Evolutionary conservation across 2,797 vertebrate species (phyloP).

Genomic region (Microctenopoma stevenorrisi): DNA sequence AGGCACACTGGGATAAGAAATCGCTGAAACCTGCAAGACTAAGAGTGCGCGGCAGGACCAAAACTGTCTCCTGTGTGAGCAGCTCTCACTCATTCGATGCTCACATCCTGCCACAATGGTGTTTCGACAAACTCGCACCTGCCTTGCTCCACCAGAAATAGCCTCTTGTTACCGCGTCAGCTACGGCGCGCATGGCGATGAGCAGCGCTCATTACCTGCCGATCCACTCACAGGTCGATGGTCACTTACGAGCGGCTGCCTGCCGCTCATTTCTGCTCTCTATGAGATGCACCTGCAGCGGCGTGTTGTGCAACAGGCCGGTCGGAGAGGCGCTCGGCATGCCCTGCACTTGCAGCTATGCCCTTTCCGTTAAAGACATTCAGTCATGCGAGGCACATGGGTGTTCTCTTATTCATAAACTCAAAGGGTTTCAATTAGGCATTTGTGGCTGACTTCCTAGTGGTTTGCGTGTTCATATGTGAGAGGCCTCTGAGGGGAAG

Average conservation of each 20-base stretch:
- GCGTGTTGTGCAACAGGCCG: conserved; percentile 50
- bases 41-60: neutral
- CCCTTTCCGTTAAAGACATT: conserved; percentile 47
- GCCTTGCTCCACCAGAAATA: conserved; percentile 32
- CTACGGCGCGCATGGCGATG: conserved; percentile 5
- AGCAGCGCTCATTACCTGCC: conserved; percentile 31
- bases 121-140: conserved; percentile 39
- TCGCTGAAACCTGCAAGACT: neutral
- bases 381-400: conserved; percentile 43
- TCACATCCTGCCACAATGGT: conserved; percentile 12
- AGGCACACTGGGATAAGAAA: neutral
- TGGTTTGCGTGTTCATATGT: conserved; percentile 54
- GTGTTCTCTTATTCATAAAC: conserved; percentile 69
- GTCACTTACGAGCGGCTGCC: conserved; percentile 66
- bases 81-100: conserved; percentile 18
- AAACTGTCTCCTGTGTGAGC: conserved; percentile 17
- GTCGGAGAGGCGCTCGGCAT: conserved; percentile 35
- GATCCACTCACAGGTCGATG: conserved; percentile 46
- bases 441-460: conserved; percentile 55
- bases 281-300: conserved; percentile 66
- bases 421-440: conserved; percentile 67
- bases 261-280: conserved; percentile 60
- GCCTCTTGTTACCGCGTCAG: conserved; percentile 24
- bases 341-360: conserved; percentile 52
- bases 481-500: conserved; percentile 44